Evolutionary conservation across 2,113 vertebrate genomes (phyloP), one percentile per base, ranked within the genome.

Genomic region (Calonectris borealis): DNA sequence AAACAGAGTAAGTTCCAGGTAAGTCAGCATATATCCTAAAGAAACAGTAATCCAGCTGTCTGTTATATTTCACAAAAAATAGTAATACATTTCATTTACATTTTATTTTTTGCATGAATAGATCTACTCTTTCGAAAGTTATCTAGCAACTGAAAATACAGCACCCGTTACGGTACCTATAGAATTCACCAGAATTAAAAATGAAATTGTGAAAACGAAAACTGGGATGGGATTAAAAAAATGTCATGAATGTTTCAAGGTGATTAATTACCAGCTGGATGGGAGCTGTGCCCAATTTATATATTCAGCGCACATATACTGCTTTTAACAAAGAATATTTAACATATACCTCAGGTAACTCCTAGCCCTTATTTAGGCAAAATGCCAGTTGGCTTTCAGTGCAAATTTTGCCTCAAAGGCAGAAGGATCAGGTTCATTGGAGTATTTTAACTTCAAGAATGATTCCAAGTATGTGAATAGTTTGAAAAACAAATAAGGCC

Each of bases 371-470:
- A 29, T 60, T 90, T 57, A 80, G 87, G 94, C 89, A 96, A 86
- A 93, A 91, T 86, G 82, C 91, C 95, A 96, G 84, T 68, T 93
- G 84, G 71, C 87, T 87, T 91, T 85, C 91, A 55, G 54, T 21
- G 75, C 44, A 72, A 86, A 83, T 90, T 83, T 46, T 88, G 68
- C 51, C 89, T 94, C 88, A 90, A 58, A 95, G 48, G 75, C 82
- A 95, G 82, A 69, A 79, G 75, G 81, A 94, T 78, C n/a, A 24
- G 70, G 51, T 85, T 89, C 82, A 81, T 62, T 64, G 49, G 54
- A 71, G 69, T 88, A 69, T 90, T 97, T 98, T 95, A 82, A 88
- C 93, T 95, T 97, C 86, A 94, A 89, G 91, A 94, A 96, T 34
- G 86, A 87, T 96, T 90, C 78, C 68, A 92, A 95, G 86, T 54